Evolutionary conservation across 2,888 invertebrate species (phyloP), one percentile per base, ranked within the genome.

Genomic region (Tetranychus truncatus): DNA sequence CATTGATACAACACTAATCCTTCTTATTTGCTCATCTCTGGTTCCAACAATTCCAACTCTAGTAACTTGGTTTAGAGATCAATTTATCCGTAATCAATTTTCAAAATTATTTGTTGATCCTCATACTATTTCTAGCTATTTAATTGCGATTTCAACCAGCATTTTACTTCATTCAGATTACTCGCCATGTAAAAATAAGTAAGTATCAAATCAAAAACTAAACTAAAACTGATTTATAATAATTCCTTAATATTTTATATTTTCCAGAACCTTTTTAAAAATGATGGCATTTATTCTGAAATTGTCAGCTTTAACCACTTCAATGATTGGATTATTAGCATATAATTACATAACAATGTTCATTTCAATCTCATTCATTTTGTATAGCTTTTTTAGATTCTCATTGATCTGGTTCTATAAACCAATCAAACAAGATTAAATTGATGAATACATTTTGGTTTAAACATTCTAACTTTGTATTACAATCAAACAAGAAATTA

Each of bases 1-100:
- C 20, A 45, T 73, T 55, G 9, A 55, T 45, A 20, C 20, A 24
- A 55, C 73, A 9, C 11, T 73, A 9, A 65, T 73, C 18, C 8
- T 73, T 18, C 65, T 73, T 20, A 18, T 73, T 18, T n/a, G 34
- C 15, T 20, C 65, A n/a, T 18, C 73, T 20, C 21, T 55, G 15
- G 66, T 55, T 65, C 73, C 73, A 55, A 55, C 73, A 5, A 66
- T 73, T 20, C 73, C 73, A 9, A 18, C n/a, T 18, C n/a, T 20
- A 18, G 20, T 73, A 7, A 55, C 20, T 7, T 73, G 73, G 73
- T 73, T 55, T 34, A 6, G 45, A 73, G 46, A 46, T 34, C 45
- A 72, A 8, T 45, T 72, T 7, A 15, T 45, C 11, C 72, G 20
- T 8, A 72, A 24, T 46, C 8, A 72, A 11, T 34, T 11, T 44